Base-by-base conservation (phyloP, 2,797 vertebrate genomes). In the Merluccius polli region DNA sequence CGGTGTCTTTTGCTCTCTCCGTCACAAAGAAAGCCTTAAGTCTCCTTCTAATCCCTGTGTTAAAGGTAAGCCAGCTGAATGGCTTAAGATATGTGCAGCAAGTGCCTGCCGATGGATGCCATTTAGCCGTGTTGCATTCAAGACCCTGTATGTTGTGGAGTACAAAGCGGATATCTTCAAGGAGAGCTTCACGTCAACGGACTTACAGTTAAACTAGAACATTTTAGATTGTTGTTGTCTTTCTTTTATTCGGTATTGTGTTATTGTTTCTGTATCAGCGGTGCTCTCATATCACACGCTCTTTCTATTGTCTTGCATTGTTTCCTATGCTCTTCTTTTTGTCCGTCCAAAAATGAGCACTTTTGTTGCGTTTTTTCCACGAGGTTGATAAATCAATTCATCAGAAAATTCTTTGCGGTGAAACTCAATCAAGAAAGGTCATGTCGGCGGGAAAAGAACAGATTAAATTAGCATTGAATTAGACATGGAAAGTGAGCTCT, bases 381-480 rank as follows among this genome's bases (percentile, higher is more conserved):
- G 94, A 89, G 96, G 95, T 98, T 99, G 98, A 99, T 98, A 98
- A 99, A 99, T 99, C 98, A 99, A 99, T 99, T 97, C 97, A 99
- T 99, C 98, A 99, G 97, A 98, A 98, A 97, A 97, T 97, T 96
- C 90, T 96, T 97, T 95, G 97, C 96, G 96, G 96, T 97, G 97
- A 98, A 99, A 99, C 98, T 99, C 97, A 99, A 99, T 99, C 98
- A 99, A 97, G 97, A 99, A 99, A 99, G 98, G 98, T 99, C 98
- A 99, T 98, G 98, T 99, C 95, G 97, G 95, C 96, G 94, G 97
- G 97, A 98, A 97, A 98, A 97, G 97, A 99, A 98, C 97, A 99
- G 98, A 99, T 99, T 99, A 99, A 99, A 99, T 99, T 99, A 99
- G 97, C 98, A 99, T 99, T 97, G 98, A 98, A 99, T 99, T 99